phyloP scores from a whole-genome alignment of 2,113 vertebrate species.

The Sturnira hondurensis region DNA sequence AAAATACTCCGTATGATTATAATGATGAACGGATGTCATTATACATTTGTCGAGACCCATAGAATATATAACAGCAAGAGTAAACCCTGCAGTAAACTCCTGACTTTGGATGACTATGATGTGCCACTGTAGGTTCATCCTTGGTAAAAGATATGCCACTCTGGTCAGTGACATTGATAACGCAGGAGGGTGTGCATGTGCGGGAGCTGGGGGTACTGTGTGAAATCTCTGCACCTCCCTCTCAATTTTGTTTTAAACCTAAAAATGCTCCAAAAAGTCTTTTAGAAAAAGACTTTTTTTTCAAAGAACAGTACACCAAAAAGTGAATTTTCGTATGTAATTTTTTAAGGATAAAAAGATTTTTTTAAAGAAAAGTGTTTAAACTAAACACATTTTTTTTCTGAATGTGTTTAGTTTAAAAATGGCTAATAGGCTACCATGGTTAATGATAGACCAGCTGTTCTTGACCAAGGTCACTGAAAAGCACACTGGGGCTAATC shows the following conservation, averaged over 20 bases:
- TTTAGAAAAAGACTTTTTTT: background rate
- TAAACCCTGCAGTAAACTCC: background rate
- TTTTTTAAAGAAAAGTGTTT: background rate
- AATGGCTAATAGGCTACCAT: background rate
- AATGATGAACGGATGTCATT: background rate
- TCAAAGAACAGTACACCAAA: background rate
- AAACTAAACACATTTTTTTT: too few species aligned
- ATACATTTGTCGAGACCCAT: background rate
- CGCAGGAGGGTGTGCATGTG: background rate
- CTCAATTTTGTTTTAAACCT: background rate
- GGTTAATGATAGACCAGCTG: background rate
- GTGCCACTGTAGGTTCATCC: background rate
- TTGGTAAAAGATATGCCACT: too few species aligned
- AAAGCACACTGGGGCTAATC: background rate
- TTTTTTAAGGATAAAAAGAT: background rate
- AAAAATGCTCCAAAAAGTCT: background rate
- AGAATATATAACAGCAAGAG: background rate
- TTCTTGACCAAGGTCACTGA: background rate
- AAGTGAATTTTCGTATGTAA: background rate
- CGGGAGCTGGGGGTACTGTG: background rate
- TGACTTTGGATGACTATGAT: background rate
- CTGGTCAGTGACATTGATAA: background rate
- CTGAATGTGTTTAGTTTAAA: slow-evolving; percentile 8
- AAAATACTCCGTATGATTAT: background rate
- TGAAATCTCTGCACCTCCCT: background rate